These are phyloP conservation scores for Cyanoliseus patagonus DNA, from an alignment of 2,113 vertebrate genomes.

Conservation along the genomic window DNA sequence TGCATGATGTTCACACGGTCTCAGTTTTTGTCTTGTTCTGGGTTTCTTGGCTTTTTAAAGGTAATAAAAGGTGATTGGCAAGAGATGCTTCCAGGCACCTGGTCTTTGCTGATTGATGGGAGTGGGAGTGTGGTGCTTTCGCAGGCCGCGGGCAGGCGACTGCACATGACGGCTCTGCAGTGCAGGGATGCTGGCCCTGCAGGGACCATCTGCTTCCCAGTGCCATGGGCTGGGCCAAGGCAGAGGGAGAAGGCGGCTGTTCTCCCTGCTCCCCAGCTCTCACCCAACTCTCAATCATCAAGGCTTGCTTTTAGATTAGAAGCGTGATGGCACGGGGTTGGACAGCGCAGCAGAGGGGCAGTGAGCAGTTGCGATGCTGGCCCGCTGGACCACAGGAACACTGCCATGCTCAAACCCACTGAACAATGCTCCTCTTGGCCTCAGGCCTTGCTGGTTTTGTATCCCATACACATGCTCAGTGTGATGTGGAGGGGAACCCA, in stretches of 20 bases:
- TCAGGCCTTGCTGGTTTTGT: not conserved
- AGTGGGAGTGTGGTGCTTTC: not conserved
- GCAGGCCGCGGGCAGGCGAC: not conserved
- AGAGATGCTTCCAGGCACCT: slow-evolving; percentile 49
- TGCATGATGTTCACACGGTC: slow-evolving; percentile 50
- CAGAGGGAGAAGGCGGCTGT: not conserved
- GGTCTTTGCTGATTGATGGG: slow-evolving; percentile 62
- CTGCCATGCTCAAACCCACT: not conserved
- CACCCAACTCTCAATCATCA: accelerated
- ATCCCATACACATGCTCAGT: not conserved
- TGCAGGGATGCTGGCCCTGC: not conserved
- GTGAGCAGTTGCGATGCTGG: not conserved
- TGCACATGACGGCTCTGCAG: not conserved
- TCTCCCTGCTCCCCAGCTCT: not conserved
- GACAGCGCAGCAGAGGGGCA: not conserved
- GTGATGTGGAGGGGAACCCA: not conserved
- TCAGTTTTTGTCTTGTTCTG: slow-evolving; percentile 63
- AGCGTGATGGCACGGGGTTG: not conserved
- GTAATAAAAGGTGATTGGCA: slow-evolving; percentile 67
- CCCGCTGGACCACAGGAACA: not conserved
- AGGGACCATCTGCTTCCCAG: not conserved
- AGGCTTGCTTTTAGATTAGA: not conserved
- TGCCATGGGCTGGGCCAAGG: accelerated
- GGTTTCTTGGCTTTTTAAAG: slow-evolving; percentile 61
- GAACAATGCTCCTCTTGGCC: not conserved